Conservation (phyloP, 2,797 vertebrate genomes). For the Varecia variegata region DNA sequence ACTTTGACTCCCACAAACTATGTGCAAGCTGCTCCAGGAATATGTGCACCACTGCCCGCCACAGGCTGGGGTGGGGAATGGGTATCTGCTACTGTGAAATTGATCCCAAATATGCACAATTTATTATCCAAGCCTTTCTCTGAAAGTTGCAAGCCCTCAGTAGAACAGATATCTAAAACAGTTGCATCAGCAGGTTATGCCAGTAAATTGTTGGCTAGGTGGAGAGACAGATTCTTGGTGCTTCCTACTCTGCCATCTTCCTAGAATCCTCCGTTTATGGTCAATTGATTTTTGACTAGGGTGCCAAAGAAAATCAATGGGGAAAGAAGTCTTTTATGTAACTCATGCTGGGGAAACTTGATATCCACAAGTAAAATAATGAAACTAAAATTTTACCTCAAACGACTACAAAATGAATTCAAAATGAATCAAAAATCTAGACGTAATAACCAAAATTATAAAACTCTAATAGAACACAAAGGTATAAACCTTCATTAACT, state of each 20-base stretch:
- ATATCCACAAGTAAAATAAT: neutral
- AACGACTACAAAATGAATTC: neutral
- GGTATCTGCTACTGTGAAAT: neutral
- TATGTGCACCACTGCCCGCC: neutral
- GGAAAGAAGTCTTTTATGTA: neutral
- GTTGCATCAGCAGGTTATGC: neutral
- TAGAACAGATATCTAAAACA: neutral
- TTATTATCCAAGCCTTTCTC: neutral
- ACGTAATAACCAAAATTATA: neutral
- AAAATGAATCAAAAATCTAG: slow-evolving; percentile 6
- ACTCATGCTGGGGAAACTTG: neutral
- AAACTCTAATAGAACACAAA: neutral
- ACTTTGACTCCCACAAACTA: neutral
- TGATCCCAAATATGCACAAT: neutral
- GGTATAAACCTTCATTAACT: neutral
- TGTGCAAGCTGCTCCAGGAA: neutral
- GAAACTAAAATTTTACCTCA: neutral
- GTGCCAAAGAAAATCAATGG: neutral
- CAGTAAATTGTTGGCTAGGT: neutral
- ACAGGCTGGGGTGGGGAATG: neutral
- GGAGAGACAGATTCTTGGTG: neutral
- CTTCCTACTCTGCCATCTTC: neutral
- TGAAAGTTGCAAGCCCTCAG: neutral
- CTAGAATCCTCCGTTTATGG: neutral
- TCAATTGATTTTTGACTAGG: neutral